Evolutionary conservation across 1,140 invertebrate species (phyloP).

Genomic region (Ridgeia piscesae): DNA sequence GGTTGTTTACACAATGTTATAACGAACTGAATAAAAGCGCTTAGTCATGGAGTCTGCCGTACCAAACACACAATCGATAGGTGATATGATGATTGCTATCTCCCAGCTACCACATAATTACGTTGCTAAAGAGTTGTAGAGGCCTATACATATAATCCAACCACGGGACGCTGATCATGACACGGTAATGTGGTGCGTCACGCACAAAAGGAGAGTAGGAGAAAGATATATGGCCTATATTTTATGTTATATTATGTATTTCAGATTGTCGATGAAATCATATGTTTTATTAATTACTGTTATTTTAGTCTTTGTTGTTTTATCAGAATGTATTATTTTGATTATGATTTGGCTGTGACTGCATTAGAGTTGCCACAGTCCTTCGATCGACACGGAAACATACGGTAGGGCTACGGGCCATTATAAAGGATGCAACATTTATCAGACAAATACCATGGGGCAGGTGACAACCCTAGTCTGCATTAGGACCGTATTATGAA

Average conservation of each 20-base stretch:
- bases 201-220: not conserved
- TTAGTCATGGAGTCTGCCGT: not conserved
- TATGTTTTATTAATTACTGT: not conserved
- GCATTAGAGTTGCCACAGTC: too few species aligned
- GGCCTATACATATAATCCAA: not conserved
- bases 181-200: not conserved
- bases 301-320: too few species aligned
- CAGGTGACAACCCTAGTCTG: too few species aligned
- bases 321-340: too few species aligned
- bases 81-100: not conserved
- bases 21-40: not conserved
- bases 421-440: too few species aligned
- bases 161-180: not conserved
- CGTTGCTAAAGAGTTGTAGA: not conserved
- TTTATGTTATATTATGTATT: not conserved
- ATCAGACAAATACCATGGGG: too few species aligned
- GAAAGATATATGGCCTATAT: not conserved
- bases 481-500: too few species aligned
- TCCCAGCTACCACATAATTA: not conserved
- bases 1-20: not conserved
- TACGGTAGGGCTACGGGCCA: too few species aligned
- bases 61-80: not conserved
- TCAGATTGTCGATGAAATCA: not conserved
- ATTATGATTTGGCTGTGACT: too few species aligned
- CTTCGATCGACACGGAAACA: too few species aligned